Evolutionary conservation across 2,113 vertebrate genomes (phyloP).

Genomic region (Theristicus caerulescens): DNA sequence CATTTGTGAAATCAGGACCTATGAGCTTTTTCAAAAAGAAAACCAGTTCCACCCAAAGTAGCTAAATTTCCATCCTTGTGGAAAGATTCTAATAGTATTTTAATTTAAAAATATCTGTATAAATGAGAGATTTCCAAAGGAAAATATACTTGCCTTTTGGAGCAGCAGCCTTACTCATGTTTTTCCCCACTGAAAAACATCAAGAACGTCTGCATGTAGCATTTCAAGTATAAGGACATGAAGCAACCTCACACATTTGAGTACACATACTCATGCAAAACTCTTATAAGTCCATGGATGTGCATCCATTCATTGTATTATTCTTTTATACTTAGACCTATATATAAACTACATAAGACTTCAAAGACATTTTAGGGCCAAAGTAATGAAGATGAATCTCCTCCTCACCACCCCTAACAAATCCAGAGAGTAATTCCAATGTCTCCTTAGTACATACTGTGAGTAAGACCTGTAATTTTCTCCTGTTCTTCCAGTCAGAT

Average conservation of each 20-base stretch:
- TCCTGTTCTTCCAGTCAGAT: not conserved
- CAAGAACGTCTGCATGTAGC: not conserved
- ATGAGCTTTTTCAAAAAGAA: not conserved
- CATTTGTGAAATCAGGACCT: accelerated
- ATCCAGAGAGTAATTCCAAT: not conserved
- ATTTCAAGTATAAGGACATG: not conserved
- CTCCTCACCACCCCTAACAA: not conserved
- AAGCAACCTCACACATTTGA: not conserved
- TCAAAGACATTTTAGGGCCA: not conserved
- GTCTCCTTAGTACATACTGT: not conserved
- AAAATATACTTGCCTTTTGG: not conserved
- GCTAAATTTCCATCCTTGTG: not conserved
- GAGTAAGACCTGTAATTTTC: not conserved
- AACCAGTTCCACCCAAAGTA: not conserved
- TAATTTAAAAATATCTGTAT: not conserved
- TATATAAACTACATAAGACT: not conserved
- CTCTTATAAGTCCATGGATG: not conserved
- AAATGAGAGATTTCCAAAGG: not conserved
- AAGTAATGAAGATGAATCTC: not conserved
- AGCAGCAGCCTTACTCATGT: not conserved
- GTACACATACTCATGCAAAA: not conserved
- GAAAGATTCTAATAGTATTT: not conserved
- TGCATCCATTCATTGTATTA: not conserved
- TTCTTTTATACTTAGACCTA: not conserved
- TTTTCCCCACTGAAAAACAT: not conserved